phyloP scores from a whole-genome alignment of 2,888 invertebrate species.

The Parascotia fuliginaria region DNA sequence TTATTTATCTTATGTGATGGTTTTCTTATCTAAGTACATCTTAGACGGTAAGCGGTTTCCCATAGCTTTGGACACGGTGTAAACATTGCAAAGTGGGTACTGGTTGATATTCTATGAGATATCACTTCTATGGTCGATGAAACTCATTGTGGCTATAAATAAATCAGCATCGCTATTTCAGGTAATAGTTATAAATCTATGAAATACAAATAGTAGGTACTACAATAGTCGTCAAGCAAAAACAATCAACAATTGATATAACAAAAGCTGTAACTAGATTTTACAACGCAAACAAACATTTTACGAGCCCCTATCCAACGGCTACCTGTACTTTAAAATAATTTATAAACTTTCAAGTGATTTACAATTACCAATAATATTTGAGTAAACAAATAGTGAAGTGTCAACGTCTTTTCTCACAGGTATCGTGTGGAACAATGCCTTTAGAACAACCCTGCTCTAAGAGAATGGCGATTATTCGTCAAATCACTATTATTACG shows the following conservation, averaged over 20 bases:
- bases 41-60: too few relatives aligned
- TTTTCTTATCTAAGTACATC: too few relatives aligned
- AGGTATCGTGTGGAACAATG: conserved; percentile 74
- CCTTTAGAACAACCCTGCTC: conserved; percentile 58
- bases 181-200: too few relatives aligned
- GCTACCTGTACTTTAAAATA: conserved; percentile 21
- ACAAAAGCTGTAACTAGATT: background rate
- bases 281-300: conserved; percentile 17
- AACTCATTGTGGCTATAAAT: too few relatives aligned
- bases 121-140: too few relatives aligned
- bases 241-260: background rate
- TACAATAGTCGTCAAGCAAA: background rate
- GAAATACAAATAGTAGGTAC: too few relatives aligned
- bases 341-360: conserved; percentile 34
- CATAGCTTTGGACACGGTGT: too few relatives aligned
- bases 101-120: too few relatives aligned
- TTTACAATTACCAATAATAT: conserved; percentile 36
- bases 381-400: conserved; percentile 31
- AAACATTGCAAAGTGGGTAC: too few relatives aligned
- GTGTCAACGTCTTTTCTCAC: conserved; percentile 79
- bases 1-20: too few relatives aligned
- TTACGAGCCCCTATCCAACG: conserved; percentile 13
- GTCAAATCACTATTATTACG: conserved; percentile 79
- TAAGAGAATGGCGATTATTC: conserved; percentile 74
- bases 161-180: too few relatives aligned